Evolutionary conservation across 2,113 vertebrate species (phyloP).

Genomic region (Oryzias woworae): DNA sequence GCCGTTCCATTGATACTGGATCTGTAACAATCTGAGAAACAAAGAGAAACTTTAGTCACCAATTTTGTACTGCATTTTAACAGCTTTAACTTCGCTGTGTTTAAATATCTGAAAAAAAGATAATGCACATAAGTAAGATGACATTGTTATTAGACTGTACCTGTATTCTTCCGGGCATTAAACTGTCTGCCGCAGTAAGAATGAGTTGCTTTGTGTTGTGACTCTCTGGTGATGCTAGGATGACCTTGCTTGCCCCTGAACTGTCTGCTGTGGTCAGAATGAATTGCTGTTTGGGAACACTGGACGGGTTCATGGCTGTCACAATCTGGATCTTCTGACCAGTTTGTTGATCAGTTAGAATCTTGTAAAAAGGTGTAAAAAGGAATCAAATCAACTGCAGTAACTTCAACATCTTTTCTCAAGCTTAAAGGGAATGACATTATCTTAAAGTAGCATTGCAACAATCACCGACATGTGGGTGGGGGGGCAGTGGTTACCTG

Average conservation of each 20-base stretch:
- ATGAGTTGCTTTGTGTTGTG: constrained; percentile 93
- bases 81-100: neutral
- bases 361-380: constrained; percentile 69
- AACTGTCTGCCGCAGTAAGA: constrained; percentile 90
- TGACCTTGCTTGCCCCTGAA: constrained; percentile 90
- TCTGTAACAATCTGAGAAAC: constrained; percentile 91
- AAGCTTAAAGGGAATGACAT: constrained; percentile 1
- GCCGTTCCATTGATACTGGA: constrained; percentile 91
- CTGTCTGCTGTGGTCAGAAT: constrained; percentile 93
- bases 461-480: constrained; percentile 8
- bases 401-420: neutral
- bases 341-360: constrained; percentile 96
- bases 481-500: constrained; percentile 84
- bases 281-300: constrained; percentile 91
- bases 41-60: constrained; percentile 12
- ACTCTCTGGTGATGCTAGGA: constrained; percentile 88
- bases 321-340: constrained; percentile 98
- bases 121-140: too few relatives aligned
- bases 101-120: neutral
- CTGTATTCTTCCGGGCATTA: constrained; percentile 95
- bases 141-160: constrained; percentile 60
- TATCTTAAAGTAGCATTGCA: constrained; percentile 58
- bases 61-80: constrained; percentile 1
- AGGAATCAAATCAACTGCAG: neutral
- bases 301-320: constrained; percentile 90